Evolutionary conservation across 2,888 invertebrate species (phyloP), one percentile per base, ranked within the genome.

Genomic region (Eristalinus sepulchralis): DNA sequence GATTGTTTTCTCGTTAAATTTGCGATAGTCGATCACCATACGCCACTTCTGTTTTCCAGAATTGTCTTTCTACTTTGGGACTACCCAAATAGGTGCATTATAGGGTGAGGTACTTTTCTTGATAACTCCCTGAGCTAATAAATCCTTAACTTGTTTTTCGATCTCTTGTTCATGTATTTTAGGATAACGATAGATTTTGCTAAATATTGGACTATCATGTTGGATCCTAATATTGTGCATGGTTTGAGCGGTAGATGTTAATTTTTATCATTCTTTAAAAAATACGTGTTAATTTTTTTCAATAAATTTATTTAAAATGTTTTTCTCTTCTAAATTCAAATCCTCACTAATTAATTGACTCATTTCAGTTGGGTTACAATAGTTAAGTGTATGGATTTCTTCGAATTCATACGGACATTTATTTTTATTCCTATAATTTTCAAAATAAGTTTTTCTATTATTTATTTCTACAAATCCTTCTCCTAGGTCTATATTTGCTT

Each of bases 21-120:
- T 39, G 11, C 39, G 11, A n/a, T 39, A 39, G 39, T 39, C 39
- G n/a, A 39, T n/a, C 13, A 39, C 39, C n/a, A 39, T 13, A n/a
- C 39, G 39, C n/a, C 68, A 70, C 34, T 70, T 78, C 27, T 60
- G 60, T 60, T 60, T n/a, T 13, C 60, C 60, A 11, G 60, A 60
- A 31, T 60, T 60, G 13, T 31, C 60, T 60, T 31, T 13, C 13
- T 31, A n/a, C 13, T 60, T 60, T n/a, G 60, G 60, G 8, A 34
- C 34, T 34, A 34, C 34, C 34, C 10, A 34, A 34, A 34, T 60
- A 31, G 31, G 31, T 60, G 60, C 6, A 10, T 6, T 34, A 34
- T 60, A 60, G 9, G 60, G 60, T 60, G 60, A 60, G 13, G n/a
- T 31, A 10, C 27, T 60, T 31, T 33, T 33, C 31, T 17, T 13